phyloP scores from a whole-genome alignment of 2,888 invertebrate genomes.

The Drosophila nr. perissopoda region DNA sequence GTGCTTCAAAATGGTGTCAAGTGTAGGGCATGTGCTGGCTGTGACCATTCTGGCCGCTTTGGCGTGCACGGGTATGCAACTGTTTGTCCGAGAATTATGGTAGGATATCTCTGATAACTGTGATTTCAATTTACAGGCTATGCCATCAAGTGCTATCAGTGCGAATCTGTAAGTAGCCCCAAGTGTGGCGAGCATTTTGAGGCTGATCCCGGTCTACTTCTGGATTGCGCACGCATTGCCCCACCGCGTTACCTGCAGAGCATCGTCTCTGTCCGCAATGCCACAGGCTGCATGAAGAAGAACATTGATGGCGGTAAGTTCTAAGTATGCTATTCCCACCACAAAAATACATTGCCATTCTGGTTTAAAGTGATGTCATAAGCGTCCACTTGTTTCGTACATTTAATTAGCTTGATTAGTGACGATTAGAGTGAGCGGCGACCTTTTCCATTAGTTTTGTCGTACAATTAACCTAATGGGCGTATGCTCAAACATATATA shows the following conservation, averaged over 20 bases:
- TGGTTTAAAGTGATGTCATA: constrained; percentile 43
- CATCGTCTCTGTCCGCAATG: constrained; percentile 66
- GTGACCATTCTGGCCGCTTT: constrained; percentile 75
- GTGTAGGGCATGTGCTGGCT: constrained; percentile 71
- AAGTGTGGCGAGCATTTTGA: constrained; percentile 82
- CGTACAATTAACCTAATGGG: constrained; percentile 8
- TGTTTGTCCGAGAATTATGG: not conserved
- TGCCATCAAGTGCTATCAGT: constrained; percentile 83
- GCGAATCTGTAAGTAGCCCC: constrained; percentile 76
- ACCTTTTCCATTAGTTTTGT: not conserved
- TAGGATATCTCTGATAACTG: not conserved
- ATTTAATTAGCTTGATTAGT: constrained; percentile 55
- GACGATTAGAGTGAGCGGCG: constrained; percentile 10
- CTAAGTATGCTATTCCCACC: no score
- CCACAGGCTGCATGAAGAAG: constrained; percentile 84
- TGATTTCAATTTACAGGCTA: constrained; percentile 64
- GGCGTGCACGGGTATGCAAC: constrained; percentile 76
- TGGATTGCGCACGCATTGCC: constrained; percentile 75
- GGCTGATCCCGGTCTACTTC: constrained; percentile 62
- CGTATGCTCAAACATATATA: constrained; percentile 11
- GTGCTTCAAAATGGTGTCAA: constrained; percentile 74
- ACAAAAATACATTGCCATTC: not conserved
- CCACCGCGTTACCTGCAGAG: constrained; percentile 78
- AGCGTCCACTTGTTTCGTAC: constrained; percentile 1
- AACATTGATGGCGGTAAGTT: constrained; percentile 80